Evolutionary conservation across 2,797 vertebrate genomes (phyloP).

Genomic region (Xenops minutus): DNA sequence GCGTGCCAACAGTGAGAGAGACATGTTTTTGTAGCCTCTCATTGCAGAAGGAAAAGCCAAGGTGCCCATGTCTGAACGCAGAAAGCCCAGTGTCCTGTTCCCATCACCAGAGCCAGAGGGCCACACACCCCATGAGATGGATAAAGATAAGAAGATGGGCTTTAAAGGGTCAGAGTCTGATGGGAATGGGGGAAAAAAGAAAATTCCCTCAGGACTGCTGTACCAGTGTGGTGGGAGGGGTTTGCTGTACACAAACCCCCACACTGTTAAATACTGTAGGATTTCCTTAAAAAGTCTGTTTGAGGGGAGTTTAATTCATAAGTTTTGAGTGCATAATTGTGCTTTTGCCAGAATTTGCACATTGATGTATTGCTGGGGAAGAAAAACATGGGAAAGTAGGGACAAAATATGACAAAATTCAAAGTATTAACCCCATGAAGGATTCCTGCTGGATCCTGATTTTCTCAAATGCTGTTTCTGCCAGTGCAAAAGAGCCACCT

Average conservation of each 20-base stretch:
- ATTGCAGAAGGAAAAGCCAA: rapidly evolving
- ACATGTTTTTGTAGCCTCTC: background rate
- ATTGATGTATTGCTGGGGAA: background rate
- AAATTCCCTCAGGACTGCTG: background rate
- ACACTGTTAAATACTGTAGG: background rate
- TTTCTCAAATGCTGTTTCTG: background rate
- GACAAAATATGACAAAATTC: background rate
- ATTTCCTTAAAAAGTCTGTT: background rate
- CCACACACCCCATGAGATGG: rapidly evolving
- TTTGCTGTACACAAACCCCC: background rate
- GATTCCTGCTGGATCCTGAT: background rate
- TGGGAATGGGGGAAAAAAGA: rapidly evolving
- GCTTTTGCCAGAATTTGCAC: background rate
- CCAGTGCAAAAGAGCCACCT: background rate
- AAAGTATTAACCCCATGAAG: background rate
- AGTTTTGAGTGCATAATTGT: background rate
- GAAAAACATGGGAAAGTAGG: background rate
- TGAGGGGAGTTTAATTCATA: background rate
- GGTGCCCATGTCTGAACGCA: rapidly evolving
- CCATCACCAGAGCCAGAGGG: background rate
- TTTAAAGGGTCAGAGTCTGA: background rate
- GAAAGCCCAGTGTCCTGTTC: background rate
- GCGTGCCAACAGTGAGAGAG: background rate
- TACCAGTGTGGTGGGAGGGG: rapidly evolving
- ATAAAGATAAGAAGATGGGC: background rate